Evolutionary conservation across 2,888 invertebrate genomes (phyloP).

Genomic region (Tetranychus piercei): DNA sequence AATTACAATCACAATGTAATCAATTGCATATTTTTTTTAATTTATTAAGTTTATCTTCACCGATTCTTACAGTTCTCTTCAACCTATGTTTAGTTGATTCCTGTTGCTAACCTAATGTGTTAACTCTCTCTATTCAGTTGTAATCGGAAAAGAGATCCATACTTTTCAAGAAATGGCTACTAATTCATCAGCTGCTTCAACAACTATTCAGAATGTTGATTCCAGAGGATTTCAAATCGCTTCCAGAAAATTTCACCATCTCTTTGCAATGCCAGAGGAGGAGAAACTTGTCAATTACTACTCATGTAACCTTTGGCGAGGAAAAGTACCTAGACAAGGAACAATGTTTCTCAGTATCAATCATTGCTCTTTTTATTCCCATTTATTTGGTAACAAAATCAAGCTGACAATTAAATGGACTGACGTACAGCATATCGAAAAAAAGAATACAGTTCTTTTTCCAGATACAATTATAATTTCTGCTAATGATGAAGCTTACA

Average conservation of each 20-base stretch:
- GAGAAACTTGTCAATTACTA: constrained; percentile 81
- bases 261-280: constrained; percentile 75
- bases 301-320: constrained; percentile 68
- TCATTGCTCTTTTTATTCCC: constrained; percentile 86
- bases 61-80: too few species aligned
- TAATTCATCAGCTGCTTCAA: constrained; percentile 43
- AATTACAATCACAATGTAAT: too few species aligned
- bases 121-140: too few species aligned
- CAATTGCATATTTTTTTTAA: too few species aligned
- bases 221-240: constrained; percentile 39
- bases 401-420: constrained; percentile 73
- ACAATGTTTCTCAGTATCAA: constrained; percentile 92
- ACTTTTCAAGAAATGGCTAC: too few species aligned
- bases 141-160: too few species aligned
- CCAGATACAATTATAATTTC: constrained; percentile 69
- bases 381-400: constrained; percentile 73
- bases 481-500: constrained; percentile 61
- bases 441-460: constrained; percentile 39
- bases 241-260: constrained; percentile 60
- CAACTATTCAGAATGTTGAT: constrained; percentile 37
- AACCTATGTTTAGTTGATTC: too few species aligned
- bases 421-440: constrained; percentile 48
- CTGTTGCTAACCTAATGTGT: too few species aligned
- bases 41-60: too few species aligned
- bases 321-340: constrained; percentile 80